phyloP scores from a whole-genome alignment of 92 coral and sea anemone species.

The Zoanthus sansibaricus region DNA sequence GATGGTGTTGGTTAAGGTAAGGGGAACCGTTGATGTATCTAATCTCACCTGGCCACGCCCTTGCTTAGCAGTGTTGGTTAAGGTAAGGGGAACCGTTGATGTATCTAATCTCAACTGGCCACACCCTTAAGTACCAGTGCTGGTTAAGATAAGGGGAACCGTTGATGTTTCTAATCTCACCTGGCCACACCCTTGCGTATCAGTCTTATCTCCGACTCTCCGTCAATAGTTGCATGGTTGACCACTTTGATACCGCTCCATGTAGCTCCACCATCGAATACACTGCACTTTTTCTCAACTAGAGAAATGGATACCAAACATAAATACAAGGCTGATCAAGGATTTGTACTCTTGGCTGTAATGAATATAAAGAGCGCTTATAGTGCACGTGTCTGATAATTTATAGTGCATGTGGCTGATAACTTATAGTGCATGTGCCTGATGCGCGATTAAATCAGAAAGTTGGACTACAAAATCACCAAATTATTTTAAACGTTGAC shows the following conservation, averaged over 20 bases:
- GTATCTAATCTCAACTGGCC: slow-evolving; percentile 67
- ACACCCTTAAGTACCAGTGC: slow-evolving; percentile 87
- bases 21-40: not conserved
- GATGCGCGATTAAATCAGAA: too few species aligned
- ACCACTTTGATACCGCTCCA: slow-evolving; percentile 85
- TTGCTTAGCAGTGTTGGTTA: slow-evolving; percentile 61
- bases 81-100: too few species aligned
- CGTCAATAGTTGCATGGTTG: slow-evolving; percentile 57
- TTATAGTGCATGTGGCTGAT: too few species aligned
- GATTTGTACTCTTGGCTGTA: too few species aligned
- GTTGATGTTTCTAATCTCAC: slow-evolving; percentile 43
- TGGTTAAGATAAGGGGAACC: too few species aligned
- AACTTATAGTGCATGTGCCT: too few species aligned
- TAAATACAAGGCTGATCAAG: too few species aligned
- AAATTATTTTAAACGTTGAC: too few species aligned
- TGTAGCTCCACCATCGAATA: slow-evolving; percentile 77
- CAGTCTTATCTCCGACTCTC: slow-evolving; percentile 78
- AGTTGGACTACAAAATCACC: too few species aligned
- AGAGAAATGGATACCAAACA: not conserved
- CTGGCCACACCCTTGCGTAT: slow-evolving; percentile 90
- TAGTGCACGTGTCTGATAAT: too few species aligned
- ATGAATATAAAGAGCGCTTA: too few species aligned
- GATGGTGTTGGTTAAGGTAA: too few species aligned
- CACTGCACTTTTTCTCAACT: slow-evolving; percentile 84
- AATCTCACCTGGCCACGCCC: slow-evolving; percentile 82